Percentiles rank a stretch among this genome's conserved stretches.
phyloP scores from a whole-genome alignment of 2,113 vertebrate species.

The Scatophagus argus region DNA sequence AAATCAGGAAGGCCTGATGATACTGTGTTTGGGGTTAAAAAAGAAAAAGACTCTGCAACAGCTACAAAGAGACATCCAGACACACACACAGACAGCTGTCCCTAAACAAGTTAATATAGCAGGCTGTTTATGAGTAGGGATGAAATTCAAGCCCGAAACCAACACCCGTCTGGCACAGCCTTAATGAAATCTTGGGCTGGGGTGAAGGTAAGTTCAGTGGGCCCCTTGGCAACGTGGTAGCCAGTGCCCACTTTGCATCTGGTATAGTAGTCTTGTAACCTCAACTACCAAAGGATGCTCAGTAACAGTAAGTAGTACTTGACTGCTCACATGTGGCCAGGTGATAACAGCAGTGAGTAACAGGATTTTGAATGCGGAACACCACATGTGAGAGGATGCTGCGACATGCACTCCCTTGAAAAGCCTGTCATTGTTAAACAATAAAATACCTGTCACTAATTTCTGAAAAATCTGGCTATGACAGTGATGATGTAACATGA shows the following conservation, averaged over 20 bases:
- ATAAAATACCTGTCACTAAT: not conserved
- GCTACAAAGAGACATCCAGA: conserved; percentile 8
- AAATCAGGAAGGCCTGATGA: conserved; percentile 16
- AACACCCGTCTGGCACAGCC: conserved; percentile 84
- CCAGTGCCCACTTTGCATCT: conserved; percentile 25
- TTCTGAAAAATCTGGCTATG: not conserved
- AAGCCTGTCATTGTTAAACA: not conserved
- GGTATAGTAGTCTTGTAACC: conserved; percentile 30
- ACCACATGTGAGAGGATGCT: not conserved
- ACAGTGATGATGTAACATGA: not conserved
- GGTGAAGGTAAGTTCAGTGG: conserved; percentile 87
- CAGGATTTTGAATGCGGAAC: not conserved
- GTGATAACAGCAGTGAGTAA: not conserved
- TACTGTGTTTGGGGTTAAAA: conserved; percentile 37
- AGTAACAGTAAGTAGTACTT: not conserved
- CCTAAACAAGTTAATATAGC: conserved; percentile 89
- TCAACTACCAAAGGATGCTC: conserved; percentile 21
- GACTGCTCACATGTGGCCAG: not conserved
- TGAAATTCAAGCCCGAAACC: conserved; percentile 84
- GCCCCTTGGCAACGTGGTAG: conserved; percentile 48
- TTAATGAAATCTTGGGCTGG: conserved; percentile 86
- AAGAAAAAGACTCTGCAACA: not conserved
- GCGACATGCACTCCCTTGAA: not conserved
- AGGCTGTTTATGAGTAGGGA: conserved; percentile 86
- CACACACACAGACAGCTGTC: conserved; percentile 82